Evolutionary conservation across 2,888 invertebrate genomes (phyloP).

Genomic region (Tipula unca): DNA sequence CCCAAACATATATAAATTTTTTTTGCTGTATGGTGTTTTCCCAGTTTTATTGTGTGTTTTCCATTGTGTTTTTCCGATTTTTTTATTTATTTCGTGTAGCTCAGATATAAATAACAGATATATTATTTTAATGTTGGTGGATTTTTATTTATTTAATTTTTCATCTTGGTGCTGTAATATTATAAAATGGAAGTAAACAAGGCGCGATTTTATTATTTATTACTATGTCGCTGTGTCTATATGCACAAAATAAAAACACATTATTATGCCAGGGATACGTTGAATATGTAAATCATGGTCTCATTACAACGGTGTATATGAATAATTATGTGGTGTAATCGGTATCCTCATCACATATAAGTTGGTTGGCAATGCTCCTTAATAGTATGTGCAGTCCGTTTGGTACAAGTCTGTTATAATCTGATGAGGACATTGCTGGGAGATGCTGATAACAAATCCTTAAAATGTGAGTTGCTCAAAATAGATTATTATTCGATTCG

Average conservation of each 20-base stretch:
- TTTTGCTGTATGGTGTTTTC: background rate
- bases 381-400: too few relatives aligned
- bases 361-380: too few relatives aligned
- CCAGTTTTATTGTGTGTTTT: background rate
- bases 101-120: background rate
- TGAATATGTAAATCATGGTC: background rate
- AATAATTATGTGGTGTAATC: background rate
- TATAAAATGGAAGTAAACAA: background rate
- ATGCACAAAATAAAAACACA: background rate
- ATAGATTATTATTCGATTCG: too few relatives aligned
- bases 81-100: background rate
- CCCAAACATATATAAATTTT: background rate
- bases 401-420: too few relatives aligned
- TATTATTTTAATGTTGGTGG: background rate
- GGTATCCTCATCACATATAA: background rate
- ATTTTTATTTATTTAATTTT: background rate
- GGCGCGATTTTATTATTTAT: conserved; percentile 14
- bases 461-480: too few relatives aligned
- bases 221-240: background rate
- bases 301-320: background rate
- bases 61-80: background rate
- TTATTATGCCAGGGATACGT: background rate
- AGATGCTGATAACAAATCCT: too few relatives aligned
- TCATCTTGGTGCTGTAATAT: background rate
- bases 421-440: too few relatives aligned